Conservation (phyloP, 2,888 invertebrate species). For the Sussaba pulchella region DNA sequence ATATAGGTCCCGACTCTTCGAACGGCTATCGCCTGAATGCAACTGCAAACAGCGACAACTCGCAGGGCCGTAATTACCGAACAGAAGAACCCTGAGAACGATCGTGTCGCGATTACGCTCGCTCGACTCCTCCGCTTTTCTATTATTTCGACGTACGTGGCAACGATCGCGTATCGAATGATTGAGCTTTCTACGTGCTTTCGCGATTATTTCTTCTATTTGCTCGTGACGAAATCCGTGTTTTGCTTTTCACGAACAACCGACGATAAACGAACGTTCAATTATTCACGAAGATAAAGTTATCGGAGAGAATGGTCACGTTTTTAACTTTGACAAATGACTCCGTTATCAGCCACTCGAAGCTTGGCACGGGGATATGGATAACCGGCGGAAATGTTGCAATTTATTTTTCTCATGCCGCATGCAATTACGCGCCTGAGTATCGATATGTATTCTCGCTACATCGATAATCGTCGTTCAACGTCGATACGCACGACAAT, state of each 20-base stretch:
- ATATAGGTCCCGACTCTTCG: constrained; percentile 72
- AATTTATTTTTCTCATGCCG: not conserved
- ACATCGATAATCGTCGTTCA: constrained; percentile 27
- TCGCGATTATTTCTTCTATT: not conserved
- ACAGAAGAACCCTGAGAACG: constrained; percentile 4
- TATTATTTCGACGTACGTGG: not conserved
- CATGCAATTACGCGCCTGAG: constrained; percentile 22
- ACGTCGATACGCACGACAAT: constrained; percentile 1
- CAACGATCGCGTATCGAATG: too few relatives aligned
- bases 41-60: constrained; percentile 69
- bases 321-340: not conserved
- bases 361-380: too few relatives aligned
- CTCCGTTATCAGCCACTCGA: constrained; percentile 26
- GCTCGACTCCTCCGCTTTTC: not conserved
- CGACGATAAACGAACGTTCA: not conserved
- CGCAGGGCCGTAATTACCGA: constrained; percentile 68
- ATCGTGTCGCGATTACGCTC: not conserved
- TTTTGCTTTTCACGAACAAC: not conserved
- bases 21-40: constrained; percentile 78
- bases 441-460: constrained; percentile 13
- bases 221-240: not conserved
- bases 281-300: constrained; percentile 27
- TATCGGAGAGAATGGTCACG: constrained; percentile 33
- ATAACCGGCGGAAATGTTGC: too few relatives aligned
- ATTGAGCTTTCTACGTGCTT: too few relatives aligned